Evolutionary conservation across 30 jellyfish, hydroid and myxozoan species (phyloP).

Genomic region (Hydra vulgaris): DNA sequence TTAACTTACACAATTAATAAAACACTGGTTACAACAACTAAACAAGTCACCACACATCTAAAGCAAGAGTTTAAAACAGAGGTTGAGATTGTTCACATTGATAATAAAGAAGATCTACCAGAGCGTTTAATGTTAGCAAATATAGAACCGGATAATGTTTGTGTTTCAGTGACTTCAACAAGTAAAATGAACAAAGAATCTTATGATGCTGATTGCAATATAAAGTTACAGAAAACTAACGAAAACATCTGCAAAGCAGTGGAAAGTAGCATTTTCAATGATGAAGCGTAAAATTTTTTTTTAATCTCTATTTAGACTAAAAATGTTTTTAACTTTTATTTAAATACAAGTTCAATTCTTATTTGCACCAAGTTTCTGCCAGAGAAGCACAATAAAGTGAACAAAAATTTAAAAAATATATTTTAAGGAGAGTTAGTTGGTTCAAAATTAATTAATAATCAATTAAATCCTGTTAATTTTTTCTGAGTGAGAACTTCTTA

Average conservation of each 20-base stretch:
- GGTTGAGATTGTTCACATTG: conserved; percentile 72
- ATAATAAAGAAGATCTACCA: conserved; percentile 64
- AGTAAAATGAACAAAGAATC: conserved; percentile 37
- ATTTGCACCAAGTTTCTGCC: too few species aligned
- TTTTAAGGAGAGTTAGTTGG: too few species aligned
- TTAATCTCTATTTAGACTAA: not conserved
- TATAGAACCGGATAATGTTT: conserved; percentile 56
- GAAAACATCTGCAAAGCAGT: conserved; percentile 67
- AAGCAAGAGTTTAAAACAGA: conserved; percentile 73
- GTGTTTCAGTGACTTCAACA: conserved; percentile 59
- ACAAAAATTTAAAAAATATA: too few species aligned
- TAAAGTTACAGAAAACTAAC: conserved; percentile 48
- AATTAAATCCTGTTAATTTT: too few species aligned
- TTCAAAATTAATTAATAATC: too few species aligned
- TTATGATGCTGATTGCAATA: conserved; percentile 31
- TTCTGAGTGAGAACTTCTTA: too few species aligned
- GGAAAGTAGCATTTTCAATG: conserved; percentile 54
- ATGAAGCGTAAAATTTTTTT: conserved; percentile 24
- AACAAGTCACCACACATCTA: conserved; percentile 73
- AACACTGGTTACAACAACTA: conserved; percentile 84
- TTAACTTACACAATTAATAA: conserved; percentile 58
- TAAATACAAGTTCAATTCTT: too few species aligned
- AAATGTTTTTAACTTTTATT: too few species aligned
- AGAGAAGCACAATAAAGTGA: too few species aligned
- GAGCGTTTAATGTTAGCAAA: conserved; percentile 37